These are phyloP conservation scores for Aix galericulata DNA, from an alignment of 2,113 vertebrate genomes.

Conservation along the genomic window DNA sequence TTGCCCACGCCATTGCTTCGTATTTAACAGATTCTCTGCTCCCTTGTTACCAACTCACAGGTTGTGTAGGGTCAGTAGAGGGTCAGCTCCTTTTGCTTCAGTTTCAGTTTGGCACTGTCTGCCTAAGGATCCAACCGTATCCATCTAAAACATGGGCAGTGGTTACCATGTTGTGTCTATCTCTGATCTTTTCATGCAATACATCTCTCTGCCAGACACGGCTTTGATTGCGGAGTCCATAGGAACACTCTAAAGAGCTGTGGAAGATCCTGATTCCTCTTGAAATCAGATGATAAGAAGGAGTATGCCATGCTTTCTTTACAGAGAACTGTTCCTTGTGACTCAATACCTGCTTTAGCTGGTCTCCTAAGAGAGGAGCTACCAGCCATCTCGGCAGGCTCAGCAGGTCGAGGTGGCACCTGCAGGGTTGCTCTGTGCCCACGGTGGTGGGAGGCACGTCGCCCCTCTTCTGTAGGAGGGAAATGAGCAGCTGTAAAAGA, in stretches of 20 bases:
- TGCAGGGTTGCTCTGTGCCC: not conserved
- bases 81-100: not conserved
- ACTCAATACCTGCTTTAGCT: not conserved
- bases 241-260: not conserved
- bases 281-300: not conserved
- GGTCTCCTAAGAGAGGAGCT: not conserved
- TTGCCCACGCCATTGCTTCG: not conserved
- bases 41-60: not conserved
- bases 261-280: not conserved
- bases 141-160: not conserved
- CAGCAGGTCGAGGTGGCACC: not conserved
- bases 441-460: not conserved
- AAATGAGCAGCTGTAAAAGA: not conserved
- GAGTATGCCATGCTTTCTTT: not conserved
- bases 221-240: not conserved
- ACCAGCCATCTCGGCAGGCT: not conserved
- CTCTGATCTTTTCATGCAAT: not conserved
- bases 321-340: not conserved
- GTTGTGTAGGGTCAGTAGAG: not conserved
- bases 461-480: not conserved
- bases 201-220: not conserved
- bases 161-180: not conserved
- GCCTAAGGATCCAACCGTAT: not conserved
- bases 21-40: not conserved
- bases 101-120: not conserved